phyloP scores from a whole-genome alignment of 2,888 invertebrate genomes.

The Melanostoma mellinum region DNA sequence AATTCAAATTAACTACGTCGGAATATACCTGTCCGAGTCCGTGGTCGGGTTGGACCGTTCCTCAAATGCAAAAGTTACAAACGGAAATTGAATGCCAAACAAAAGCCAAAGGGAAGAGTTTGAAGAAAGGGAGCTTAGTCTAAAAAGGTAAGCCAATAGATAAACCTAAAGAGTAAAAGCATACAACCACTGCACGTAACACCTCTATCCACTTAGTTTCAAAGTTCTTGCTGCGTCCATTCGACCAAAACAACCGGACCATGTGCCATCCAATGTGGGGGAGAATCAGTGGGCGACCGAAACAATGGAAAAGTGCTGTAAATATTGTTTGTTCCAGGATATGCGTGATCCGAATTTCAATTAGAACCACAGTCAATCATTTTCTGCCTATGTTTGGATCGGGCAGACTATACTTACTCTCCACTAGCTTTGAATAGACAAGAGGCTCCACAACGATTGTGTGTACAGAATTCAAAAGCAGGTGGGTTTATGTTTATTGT shows the following conservation, averaged over 20 bases:
- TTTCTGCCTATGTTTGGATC: conserved; percentile 59
- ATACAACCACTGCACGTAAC: conserved; percentile 56
- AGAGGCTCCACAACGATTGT: conserved; percentile 50
- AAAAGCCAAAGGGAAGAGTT: neutral
- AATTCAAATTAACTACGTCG: conserved; percentile 53
- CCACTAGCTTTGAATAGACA: conserved; percentile 58
- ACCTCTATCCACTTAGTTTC: conserved; percentile 64
- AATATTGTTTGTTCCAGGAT: conserved; percentile 73
- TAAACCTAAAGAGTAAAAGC: conserved; percentile 27
- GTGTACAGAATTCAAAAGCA: conserved; percentile 62
- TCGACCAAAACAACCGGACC: conserved; percentile 18
- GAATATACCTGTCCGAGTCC: neutral
- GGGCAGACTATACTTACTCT: conserved; percentile 29
- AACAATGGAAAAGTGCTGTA: conserved; percentile 72
- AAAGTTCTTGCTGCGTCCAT: conserved; percentile 36
- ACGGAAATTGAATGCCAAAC: conserved; percentile 65
- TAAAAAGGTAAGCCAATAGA: conserved; percentile 1
- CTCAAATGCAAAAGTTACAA: conserved; percentile 45
- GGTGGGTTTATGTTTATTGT: conserved; percentile 12
- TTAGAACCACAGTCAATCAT: conserved; percentile 69
- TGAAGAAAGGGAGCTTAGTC: neutral
- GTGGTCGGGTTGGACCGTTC: conserved; percentile 1
- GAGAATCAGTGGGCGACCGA: conserved; percentile 17
- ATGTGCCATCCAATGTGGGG: neutral
- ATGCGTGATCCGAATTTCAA: conserved; percentile 73